These are phyloP conservation scores for Lepus europaeus DNA, from an alignment of 2,113 vertebrate species.

Conservation along the genomic window DNA sequence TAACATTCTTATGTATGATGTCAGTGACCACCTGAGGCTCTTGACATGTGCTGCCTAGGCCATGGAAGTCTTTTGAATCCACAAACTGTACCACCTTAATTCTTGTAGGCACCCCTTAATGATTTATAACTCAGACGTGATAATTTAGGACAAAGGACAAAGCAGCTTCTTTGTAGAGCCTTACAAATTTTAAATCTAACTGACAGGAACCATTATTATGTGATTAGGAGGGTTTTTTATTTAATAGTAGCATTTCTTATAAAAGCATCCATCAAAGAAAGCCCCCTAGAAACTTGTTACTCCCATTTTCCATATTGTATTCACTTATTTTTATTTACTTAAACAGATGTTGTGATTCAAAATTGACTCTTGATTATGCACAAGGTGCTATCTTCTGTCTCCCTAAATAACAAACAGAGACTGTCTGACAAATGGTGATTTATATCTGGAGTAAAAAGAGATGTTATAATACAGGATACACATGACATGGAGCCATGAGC, in stretches of 20 bases:
- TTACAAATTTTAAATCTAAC: background rate
- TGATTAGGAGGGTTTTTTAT: background rate
- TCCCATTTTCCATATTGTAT: background rate
- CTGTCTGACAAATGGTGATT: too few species aligned
- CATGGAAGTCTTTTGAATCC: too few species aligned
- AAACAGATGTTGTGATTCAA: slow-evolving; percentile 8
- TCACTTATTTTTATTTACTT: slow-evolving; percentile 36
- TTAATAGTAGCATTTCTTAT: background rate
- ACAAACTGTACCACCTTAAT: background rate
- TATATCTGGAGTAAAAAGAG: too few species aligned
- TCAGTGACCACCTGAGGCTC: too few species aligned
- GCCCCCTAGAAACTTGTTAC: background rate
- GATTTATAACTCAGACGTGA: background rate
- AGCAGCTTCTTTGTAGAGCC: background rate
- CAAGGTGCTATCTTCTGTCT: background rate
- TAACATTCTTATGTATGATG: too few species aligned
- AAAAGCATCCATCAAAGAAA: background rate
- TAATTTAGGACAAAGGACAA: background rate
- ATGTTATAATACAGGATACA: too few species aligned
- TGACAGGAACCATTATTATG: background rate
- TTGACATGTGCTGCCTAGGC: too few species aligned
- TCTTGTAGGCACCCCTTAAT: background rate
- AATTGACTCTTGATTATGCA: slow-evolving; percentile 30
- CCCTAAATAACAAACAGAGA: too few species aligned
- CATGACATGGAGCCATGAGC: too few species aligned